Percentiles rank a stretch among this genome's conserved stretches.
These are phyloP conservation scores for Drosophila tani DNA, from an alignment of 1,140 invertebrate genomes.

Conservation along the genomic window DNA sequence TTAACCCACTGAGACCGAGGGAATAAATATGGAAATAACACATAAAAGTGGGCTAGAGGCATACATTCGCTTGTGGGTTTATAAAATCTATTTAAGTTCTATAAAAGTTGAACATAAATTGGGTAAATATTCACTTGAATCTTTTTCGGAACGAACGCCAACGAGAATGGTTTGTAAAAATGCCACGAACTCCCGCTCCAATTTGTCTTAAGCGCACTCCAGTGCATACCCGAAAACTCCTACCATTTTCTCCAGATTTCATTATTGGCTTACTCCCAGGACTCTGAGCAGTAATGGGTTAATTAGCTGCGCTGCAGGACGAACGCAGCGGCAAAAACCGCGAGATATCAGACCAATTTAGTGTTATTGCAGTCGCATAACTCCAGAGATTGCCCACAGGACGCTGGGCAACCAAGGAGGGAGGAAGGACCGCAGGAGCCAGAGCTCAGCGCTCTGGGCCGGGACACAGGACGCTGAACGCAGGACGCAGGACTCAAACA, in stretches of 20 bases:
- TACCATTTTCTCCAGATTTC: conserved; percentile 2
- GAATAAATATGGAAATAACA: background rate
- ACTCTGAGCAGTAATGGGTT: conserved; percentile 55
- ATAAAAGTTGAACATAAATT: background rate
- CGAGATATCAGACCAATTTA: conserved; percentile 81
- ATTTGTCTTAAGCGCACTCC: background rate
- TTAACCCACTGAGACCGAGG: conserved; percentile 58
- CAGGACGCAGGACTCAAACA: conserved; percentile 62
- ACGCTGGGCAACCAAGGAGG: conserved; percentile 39
- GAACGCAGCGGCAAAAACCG: conserved; percentile 64
- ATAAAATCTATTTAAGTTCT: background rate
- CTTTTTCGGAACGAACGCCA: background rate
- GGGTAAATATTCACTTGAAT: background rate
- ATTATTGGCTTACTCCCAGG: conserved; percentile 20
- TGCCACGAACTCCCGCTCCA: background rate
- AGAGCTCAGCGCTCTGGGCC: conserved; percentile 12
- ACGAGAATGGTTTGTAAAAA: background rate
- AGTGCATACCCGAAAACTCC: background rate
- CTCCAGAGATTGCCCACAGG: conserved; percentile 76
- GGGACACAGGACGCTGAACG: conserved; percentile 4
- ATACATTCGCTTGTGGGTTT: too few relatives aligned
- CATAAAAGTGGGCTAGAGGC: background rate
- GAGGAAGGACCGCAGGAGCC: conserved; percentile 1
- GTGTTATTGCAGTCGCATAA: conserved; percentile 83
- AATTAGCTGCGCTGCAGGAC: conserved; percentile 47